Conservation (phyloP, 2,797 vertebrate genomes). For the Coendou prehensilis region DNA sequence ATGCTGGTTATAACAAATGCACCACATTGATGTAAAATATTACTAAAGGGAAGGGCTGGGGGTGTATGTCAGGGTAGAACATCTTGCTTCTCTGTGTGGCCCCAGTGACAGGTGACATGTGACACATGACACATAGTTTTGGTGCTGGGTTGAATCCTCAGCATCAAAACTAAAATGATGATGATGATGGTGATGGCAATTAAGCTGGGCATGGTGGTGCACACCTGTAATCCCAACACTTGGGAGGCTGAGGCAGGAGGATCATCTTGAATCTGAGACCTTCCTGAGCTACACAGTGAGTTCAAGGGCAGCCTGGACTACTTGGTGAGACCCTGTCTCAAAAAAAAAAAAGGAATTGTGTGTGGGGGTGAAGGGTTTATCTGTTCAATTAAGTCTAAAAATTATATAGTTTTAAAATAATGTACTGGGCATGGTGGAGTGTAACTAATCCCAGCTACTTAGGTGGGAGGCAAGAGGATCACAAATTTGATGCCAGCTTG, state of each 20-base stretch:
- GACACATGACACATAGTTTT: neutral
- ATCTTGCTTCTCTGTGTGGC: neutral
- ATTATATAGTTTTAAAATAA: slow-evolving; percentile 12
- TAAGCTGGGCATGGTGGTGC: neutral
- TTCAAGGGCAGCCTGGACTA: neutral
- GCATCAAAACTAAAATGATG: neutral
- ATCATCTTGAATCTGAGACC: neutral
- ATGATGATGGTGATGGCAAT: neutral
- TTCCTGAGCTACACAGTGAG: neutral
- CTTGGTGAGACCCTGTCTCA: neutral
- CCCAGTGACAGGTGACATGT: neutral
- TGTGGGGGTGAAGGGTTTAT: neutral
- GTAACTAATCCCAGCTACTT: neutral
- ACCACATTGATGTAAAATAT: neutral
- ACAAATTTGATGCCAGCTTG: neutral
- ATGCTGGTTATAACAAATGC: neutral
- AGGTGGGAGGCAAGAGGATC: neutral
- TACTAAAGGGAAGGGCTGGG: neutral
- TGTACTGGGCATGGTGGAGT: neutral
- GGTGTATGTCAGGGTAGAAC: neutral
- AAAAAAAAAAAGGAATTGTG: neutral
- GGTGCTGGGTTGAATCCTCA: neutral
- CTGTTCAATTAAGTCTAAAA: slow-evolving; percentile 31
- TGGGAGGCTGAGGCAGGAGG: neutral
- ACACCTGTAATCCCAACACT: neutral